Evolutionary conservation across 1,140 invertebrate genomes (phyloP).

Genomic region (Drosophila triauraria): DNA sequence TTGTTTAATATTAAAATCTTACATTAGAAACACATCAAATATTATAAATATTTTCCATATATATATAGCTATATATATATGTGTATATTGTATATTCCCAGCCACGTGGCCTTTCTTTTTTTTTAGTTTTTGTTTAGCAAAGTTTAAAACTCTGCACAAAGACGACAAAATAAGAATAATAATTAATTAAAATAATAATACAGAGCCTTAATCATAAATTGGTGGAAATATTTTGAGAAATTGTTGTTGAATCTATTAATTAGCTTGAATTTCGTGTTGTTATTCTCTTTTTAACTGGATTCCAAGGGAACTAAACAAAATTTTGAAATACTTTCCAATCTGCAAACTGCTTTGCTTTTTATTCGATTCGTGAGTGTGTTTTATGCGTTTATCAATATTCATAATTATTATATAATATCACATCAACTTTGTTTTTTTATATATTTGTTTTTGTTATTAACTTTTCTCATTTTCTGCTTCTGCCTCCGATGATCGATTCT

Average conservation of each 20-base stretch:
- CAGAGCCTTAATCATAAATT: constrained; percentile 57
- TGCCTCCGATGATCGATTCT: constrained; percentile 28
- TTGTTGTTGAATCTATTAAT: constrained; percentile 39
- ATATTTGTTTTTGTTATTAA: constrained; percentile 60
- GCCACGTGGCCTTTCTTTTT: constrained; percentile 12
- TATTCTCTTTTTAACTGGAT: constrained; percentile 20
- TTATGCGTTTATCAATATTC: constrained; percentile 63
- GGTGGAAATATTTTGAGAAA: constrained; percentile 60
- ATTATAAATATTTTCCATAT: constrained; percentile 74
- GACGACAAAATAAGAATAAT: constrained; percentile 33
- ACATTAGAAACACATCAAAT: constrained; percentile 77
- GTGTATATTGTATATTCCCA: constrained; percentile 44
- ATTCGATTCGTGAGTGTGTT: constrained; percentile 39
- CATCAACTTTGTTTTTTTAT: constrained; percentile 85
- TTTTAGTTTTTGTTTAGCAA: constrained; percentile 19
- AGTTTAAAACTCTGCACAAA: constrained; percentile 69
- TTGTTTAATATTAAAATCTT: constrained; percentile 77
- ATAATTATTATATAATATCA: constrained; percentile 85
- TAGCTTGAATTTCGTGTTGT: constrained; percentile 29
- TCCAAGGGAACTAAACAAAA: constrained; percentile 16
- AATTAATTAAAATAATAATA: constrained; percentile 61
- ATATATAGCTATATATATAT: constrained; percentile 49
- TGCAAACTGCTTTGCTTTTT: constrained; percentile 21
- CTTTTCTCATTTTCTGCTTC: constrained; percentile 26
- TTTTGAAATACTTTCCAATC: constrained; percentile 31